These are phyloP conservation scores for Abrostola triplasia DNA, from an alignment of 2,888 invertebrate genomes.

Conservation along the genomic window DNA sequence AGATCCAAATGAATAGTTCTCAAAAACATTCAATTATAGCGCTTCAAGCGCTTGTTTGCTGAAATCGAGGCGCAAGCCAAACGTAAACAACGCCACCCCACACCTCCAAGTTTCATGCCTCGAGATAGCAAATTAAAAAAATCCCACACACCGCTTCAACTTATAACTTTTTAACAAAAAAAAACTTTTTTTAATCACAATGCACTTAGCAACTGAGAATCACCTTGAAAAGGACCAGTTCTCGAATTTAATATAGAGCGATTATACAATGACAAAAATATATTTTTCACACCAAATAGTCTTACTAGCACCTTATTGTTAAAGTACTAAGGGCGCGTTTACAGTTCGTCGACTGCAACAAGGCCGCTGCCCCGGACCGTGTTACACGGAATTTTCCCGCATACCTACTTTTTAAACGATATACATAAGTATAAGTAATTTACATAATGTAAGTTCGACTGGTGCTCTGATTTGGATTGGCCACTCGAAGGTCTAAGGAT, in stretches of 20 bases:
- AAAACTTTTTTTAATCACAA: conserved; percentile 41
- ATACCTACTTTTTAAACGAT: conserved; percentile 48
- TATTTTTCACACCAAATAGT: conserved; percentile 25
- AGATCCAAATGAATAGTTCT: too few species aligned
- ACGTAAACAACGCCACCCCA: neutral
- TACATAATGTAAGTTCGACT: conserved; percentile 35
- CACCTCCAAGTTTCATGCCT: neutral
- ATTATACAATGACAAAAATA: conserved; percentile 62
- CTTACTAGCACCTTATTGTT: conserved; percentile 42
- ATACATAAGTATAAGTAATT: conserved; percentile 25
- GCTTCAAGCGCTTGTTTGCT: too few species aligned
- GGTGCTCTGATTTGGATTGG: conserved; percentile 40
- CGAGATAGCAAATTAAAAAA: neutral
- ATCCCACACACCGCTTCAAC: conserved; percentile 26
- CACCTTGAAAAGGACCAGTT: conserved; percentile 71
- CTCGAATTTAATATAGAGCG: conserved; percentile 70
- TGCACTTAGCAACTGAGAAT: conserved; percentile 59
- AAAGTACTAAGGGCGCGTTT: conserved; percentile 30
- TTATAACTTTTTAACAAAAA: conserved; percentile 35
- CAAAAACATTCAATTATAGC: too few species aligned
- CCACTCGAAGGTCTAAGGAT: neutral
- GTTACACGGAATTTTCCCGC: conserved; percentile 47
- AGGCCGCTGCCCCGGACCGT: conserved; percentile 28
- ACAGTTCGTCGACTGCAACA: conserved; percentile 11
- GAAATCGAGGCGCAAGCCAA: too few species aligned